A percentile compares a stretch with the other conserved stretches of the same genome.
These are phyloP conservation scores for Pseudoatta argentina DNA, from an alignment of 1,140 invertebrate species.

Conservation along the genomic window DNA sequence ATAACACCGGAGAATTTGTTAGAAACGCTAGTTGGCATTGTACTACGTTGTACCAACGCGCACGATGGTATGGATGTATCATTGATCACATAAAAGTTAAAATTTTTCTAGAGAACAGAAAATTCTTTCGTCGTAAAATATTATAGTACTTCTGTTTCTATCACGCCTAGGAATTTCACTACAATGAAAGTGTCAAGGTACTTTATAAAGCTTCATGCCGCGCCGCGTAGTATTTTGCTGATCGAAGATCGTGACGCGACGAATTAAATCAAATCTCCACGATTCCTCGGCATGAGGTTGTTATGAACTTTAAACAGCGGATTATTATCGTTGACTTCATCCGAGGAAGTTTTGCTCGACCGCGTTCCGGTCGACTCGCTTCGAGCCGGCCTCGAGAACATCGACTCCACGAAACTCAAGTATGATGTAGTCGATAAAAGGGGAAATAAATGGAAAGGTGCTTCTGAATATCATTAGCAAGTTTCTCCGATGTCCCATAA, in stretches of 20 bases:
- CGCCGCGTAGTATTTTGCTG: background rate
- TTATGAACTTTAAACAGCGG: constrained; percentile 56
- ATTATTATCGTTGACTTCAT: constrained; percentile 55
- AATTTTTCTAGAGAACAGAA: background rate
- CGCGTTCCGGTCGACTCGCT: constrained; percentile 24
- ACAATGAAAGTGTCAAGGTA: background rate
- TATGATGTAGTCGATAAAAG: constrained; percentile 38
- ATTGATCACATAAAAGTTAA: background rate
- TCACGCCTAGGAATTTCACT: background rate
- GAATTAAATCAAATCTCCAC: constrained; percentile 55
- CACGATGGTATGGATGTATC: background rate
- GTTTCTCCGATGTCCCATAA: constrained; percentile 43
- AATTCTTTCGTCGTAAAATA: background rate
- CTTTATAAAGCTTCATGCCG: background rate
- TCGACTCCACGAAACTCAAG: constrained; percentile 31
- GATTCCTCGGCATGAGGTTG: constrained; percentile 47
- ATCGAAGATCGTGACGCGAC: constrained; percentile 39
- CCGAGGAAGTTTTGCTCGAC: constrained; percentile 49
- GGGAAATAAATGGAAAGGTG: constrained; percentile 56
- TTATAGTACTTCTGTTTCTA: too few species aligned
- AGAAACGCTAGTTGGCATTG: background rate
- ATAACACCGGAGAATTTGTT: constrained; percentile 6
- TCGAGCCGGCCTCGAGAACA: background rate
- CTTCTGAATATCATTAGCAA: constrained; percentile 54
- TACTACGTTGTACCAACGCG: too few species aligned